Percentiles rank a stretch among this genome's conserved stretches.
Conservation (phyloP, 2,888 invertebrate species). For the Autographa gamma region DNA sequence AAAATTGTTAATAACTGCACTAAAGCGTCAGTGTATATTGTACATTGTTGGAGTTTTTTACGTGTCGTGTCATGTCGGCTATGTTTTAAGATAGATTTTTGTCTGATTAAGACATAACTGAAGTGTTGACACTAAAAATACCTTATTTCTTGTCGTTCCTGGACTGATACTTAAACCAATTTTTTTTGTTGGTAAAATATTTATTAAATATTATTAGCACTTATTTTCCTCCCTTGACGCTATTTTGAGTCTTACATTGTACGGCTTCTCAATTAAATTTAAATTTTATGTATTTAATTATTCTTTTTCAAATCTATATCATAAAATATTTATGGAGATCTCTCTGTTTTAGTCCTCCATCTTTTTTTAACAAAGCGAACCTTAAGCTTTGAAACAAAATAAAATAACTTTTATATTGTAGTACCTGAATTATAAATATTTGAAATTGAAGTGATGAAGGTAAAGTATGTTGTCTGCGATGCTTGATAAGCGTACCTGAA, state of each 20-base stretch:
- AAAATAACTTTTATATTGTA: constrained; percentile 39
- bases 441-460: constrained; percentile 46
- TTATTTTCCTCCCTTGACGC: no score
- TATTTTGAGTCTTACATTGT: no score
- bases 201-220: no score
- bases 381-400: constrained; percentile 21
- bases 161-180: no score
- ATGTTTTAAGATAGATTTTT: constrained; percentile 18
- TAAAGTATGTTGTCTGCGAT: constrained; percentile 44
- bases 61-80: constrained; percentile 22
- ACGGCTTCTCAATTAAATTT: no score
- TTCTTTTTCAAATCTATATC: background rate
- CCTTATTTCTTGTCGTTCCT: background rate
- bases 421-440: constrained; percentile 53
- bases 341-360: background rate
- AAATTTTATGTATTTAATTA: no score
- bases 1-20: constrained; percentile 69
- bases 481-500: constrained; percentile 46
- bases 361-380: background rate
- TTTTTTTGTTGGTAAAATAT: no score
- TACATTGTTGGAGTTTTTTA: constrained; percentile 50
- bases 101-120: constrained; percentile 17
- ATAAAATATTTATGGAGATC: background rate
- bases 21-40: constrained; percentile 50
- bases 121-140: background rate